Base-by-base conservation (phyloP, 2,888 invertebrate genomes). In the Formica aserva region DNA sequence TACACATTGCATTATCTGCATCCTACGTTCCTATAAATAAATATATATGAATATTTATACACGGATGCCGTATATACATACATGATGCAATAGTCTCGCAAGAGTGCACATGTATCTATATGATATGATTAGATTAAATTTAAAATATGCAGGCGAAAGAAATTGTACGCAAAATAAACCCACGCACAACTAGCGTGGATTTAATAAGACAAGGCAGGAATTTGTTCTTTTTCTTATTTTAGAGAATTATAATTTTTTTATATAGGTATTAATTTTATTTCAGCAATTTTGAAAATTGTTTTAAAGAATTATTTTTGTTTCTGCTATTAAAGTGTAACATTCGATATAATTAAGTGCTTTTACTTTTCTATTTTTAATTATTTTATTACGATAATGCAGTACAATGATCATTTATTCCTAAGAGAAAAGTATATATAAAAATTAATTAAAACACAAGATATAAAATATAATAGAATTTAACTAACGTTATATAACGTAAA, bases 21-120 rank as follows among this genome's bases (percentile, higher is more conserved):
- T 57, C 67, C 66, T 41, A 66, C 67, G 41, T 41, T 67, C 66
- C 35, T 67, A 41, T 45, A 77, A 77, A 77, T 77, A 77, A 77
- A 66, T 67, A 13, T 57, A 22, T 29, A 67, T 67, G 66, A 77
- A 77, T 77, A 77, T 77, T 77, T 77, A 77, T 26, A 8, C 38
- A 38, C 38, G 18, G 6, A 48, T 45, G 26, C 13, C 35, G 29
- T 41, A 22, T 13, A 66, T 35, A 35, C 35, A 35, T 35, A 6
- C 35, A 35, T 41, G 18, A 55, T 26, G n/a, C 52, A 22, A n/a
- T 9, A 55, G 9, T 13, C n/a, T 5, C 75, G 35, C 26, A 35
- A 32, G 32, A 75, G 32, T 76, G 32, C 13, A 32, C 22, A 9
- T 22, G 55, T 41, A 57, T 2, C 45, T 13, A 18, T 35, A 35